phyloP scores from a whole-genome alignment of 2,113 vertebrate genomes.

The Myrmophylax atrothorax region DNA sequence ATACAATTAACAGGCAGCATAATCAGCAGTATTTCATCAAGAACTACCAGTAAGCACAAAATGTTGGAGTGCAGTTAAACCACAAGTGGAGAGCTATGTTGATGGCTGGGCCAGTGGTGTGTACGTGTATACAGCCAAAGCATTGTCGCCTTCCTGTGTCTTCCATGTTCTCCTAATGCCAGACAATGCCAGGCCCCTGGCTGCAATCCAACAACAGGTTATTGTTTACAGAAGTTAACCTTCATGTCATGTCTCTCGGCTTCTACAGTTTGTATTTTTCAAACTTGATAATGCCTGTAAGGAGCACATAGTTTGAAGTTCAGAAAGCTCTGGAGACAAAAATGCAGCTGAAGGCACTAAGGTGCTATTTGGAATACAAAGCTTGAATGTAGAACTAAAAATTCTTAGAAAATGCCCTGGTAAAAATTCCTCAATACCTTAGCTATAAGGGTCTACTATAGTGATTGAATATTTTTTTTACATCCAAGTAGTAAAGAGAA shows the following conservation, averaged over 20 bases:
- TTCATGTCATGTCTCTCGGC: background rate
- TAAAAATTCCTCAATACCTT: background rate
- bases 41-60: background rate
- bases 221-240: background rate
- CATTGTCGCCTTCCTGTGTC: rapidly evolving
- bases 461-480: background rate
- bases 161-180: background rate
- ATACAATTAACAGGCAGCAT: background rate
- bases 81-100: background rate
- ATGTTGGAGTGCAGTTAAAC: background rate
- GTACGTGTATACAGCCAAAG: background rate
- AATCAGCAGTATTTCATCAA: background rate
- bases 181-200: background rate
- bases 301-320: background rate
- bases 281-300: background rate
- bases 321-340: background rate
- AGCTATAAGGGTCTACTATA: background rate
- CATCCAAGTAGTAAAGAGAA: background rate
- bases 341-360: background rate
- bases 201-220: background rate
- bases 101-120: background rate
- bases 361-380: background rate
- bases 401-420: background rate
- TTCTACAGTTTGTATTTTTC: background rate
- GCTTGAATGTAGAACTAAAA: background rate